phyloP scores from a whole-genome alignment of 1,140 invertebrate genomes.

The Caenorhabditis tropicalis region DNA sequence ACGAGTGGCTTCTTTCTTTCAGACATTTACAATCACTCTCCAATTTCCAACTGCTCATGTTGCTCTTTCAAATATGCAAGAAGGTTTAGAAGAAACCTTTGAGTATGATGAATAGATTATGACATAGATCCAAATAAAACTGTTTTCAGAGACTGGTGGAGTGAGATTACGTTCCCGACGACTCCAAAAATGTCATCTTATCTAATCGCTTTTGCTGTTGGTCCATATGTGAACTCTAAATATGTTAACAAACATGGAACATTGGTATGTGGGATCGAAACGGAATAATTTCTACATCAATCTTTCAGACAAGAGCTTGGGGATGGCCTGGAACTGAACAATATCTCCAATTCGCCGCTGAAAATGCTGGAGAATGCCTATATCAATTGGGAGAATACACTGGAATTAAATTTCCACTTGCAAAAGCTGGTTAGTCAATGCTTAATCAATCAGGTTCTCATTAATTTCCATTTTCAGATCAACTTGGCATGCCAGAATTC shows the following conservation, averaged over 20 bases:
- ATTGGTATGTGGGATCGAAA: neutral
- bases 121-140: neutral
- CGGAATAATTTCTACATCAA: neutral
- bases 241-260: constrained; percentile 34
- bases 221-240: constrained; percentile 37
- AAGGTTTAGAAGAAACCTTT: neutral
- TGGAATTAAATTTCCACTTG: constrained; percentile 50
- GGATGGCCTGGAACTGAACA: constrained; percentile 51
- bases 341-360: constrained; percentile 51
- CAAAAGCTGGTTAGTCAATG: constrained; percentile 44
- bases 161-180: constrained; percentile 57
- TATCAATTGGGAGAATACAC: constrained; percentile 50
- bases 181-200: constrained; percentile 67
- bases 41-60: constrained; percentile 67
- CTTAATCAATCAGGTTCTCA: neutral
- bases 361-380: constrained; percentile 47
- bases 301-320: constrained; percentile 47
- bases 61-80: constrained; percentile 75
- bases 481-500: constrained; percentile 55
- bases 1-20: neutral
- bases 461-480: neutral
- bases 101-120: neutral
- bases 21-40: constrained; percentile 47
- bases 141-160: constrained; percentile 40
- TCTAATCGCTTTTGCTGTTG: constrained; percentile 57